Base-by-base conservation (phyloP, 2,888 invertebrate genomes). In the Mesorhabditis spiculigera region DNA sequence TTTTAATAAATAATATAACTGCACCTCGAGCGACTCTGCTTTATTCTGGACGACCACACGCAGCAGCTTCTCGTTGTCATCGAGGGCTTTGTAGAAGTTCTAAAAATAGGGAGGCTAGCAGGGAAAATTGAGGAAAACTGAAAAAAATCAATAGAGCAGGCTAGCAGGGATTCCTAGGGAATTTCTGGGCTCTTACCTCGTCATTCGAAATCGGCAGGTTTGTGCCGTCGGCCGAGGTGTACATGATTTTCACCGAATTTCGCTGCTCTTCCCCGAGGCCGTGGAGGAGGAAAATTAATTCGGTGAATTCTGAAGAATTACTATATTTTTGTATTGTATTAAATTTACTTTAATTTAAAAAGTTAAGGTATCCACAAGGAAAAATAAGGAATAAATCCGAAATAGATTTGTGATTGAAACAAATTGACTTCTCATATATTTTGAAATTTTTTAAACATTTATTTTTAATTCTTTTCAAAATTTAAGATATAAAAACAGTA, bases 141-240 rank as follows among this genome's bases (percentile, higher is more conserved):
- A 28, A 28, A 28, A 28, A 28, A 28, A 28, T 28, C 28, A 28
- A 28, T 28, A 28, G 28, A 3, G 28, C 28, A 28, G 28, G 28
- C 28, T 28, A 3, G 28, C 28, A 28, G 28, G 28, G 28, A 1
- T 28, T 28, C 28, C 28, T 28, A 28, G 1, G 28, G 28, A 28
- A 28, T 28, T 28, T 28, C 28, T 28, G 1, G 28, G 28, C 28
- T 3, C 71, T 66, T n/a, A 77, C 76, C 8, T 96, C 96, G 87
- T 97, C 94, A 89, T 98, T 98, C 87, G 95, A 97, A 84, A 98
- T 97, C 0, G 97, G 97, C 85, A 98, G 89, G 74, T 95, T 89
- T 88, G 96, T 96, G 68, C 95, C 95, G 86, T 96, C 95, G n/a
- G 93, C 94, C 79, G 89, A 89, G n/a, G 94, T 93, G 87, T 98